phyloP scores from a whole-genome alignment of 2,888 invertebrate genomes.

The Ellobium chinense region DNA sequence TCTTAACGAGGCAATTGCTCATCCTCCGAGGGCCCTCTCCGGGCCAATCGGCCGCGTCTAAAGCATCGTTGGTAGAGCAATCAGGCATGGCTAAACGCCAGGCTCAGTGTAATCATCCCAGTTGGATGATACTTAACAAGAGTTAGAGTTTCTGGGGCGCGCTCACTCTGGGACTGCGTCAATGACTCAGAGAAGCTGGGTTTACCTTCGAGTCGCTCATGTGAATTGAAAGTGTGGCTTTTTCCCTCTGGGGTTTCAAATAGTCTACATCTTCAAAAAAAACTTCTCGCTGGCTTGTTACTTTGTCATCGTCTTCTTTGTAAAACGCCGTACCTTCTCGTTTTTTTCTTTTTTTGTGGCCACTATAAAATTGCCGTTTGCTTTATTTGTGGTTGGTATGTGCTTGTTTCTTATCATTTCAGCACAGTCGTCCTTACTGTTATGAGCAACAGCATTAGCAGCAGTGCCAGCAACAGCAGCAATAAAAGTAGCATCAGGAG shows the following conservation, averaged over 20 bases:
- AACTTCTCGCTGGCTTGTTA: too few species aligned
- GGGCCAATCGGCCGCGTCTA: not conserved
- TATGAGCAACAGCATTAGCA: too few species aligned
- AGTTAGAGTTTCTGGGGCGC: not conserved
- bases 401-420: too few species aligned
- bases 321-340: not conserved
- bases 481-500: too few species aligned
- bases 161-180: not conserved
- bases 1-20: constrained; percentile 1
- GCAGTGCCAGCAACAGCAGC: too few species aligned
- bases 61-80: not conserved
- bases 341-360: not conserved
- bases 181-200: not conserved
- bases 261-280: not conserved
- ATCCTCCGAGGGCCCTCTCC: not conserved
- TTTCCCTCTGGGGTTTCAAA: not conserved
- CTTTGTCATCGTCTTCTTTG: too few species aligned
- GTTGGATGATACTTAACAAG: not conserved
- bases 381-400: too few species aligned
- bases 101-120: constrained; percentile 1
- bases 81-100: not conserved
- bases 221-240: not conserved
- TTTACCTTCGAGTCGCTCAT: not conserved
- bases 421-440: too few species aligned
- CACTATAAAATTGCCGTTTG: not conserved